These are phyloP conservation scores for Tigriopus californicus DNA, from an alignment of 2,888 invertebrate species.

Conservation along the genomic window DNA sequence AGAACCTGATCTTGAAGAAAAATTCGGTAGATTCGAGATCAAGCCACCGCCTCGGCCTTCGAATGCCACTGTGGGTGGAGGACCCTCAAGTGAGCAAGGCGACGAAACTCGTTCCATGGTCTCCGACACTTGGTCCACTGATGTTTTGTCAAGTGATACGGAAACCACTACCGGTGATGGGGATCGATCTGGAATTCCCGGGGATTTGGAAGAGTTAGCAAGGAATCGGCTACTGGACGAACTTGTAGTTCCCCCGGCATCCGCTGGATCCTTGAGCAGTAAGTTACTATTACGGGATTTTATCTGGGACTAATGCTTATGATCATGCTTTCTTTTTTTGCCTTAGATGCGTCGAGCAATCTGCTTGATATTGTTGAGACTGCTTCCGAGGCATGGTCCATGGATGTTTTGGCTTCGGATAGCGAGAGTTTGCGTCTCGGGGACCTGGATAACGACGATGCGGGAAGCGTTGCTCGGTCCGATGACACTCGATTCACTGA, in stretches of 20 bases:
- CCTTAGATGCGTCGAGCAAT: conserved; percentile 9
- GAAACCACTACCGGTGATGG: conserved; percentile 48
- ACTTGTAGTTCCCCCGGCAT: not conserved
- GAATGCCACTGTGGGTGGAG: not conserved
- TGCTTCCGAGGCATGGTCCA: conserved; percentile 94
- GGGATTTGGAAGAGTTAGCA: not conserved
- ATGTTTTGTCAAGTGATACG: conserved; percentile 87
- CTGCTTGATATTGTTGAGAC: conserved; percentile 59
- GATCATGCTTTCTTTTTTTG: not conserved
- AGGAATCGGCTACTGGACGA: conserved; percentile 4
- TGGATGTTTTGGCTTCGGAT: conserved; percentile 82
- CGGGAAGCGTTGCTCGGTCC: conserved; percentile 42
- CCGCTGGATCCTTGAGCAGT: not conserved
- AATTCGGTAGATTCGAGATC: conserved; percentile 95
- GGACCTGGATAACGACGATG: conserved; percentile 54
- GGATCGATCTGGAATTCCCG: not conserved
- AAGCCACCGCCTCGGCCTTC: conserved; percentile 34
- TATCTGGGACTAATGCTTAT: no score
- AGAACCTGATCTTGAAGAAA: conserved; percentile 86
- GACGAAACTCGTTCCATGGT: conserved; percentile 93
- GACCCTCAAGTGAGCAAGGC: conserved; percentile 36
- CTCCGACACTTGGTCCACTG: conserved; percentile 97
- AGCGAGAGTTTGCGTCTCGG: conserved; percentile 57
- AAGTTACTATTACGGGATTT: no score
- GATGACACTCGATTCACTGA: conserved; percentile 39